Base-by-base conservation (phyloP, 2,113 vertebrate genomes). In the Salvelinus fontinalis region DNA sequence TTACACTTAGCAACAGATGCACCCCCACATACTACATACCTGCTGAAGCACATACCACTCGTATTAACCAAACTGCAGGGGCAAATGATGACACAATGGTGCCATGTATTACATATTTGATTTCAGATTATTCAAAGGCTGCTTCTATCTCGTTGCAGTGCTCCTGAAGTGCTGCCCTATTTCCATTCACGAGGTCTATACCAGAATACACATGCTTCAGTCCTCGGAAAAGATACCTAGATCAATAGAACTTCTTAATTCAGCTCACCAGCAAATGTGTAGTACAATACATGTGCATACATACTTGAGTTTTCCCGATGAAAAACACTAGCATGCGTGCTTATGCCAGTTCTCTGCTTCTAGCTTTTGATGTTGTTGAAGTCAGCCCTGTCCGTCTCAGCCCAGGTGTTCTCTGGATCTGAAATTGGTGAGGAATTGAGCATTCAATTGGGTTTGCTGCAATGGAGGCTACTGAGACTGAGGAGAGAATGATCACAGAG, bases 381-480 rank as follows among this genome's bases (percentile, higher is more conserved):
- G 27, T 18, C 14, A 27, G 65, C 65, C 62, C 62, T 65, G 66
- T 67, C 29, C 1, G 29, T 67, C 22, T 51, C 64, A 75, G 65
- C 27, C 51, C 29, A 24, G 75, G 67, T 60, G 24, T 26, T 29
- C 11, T 24, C 34, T 70, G 20, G 39, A 49, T 26, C 60, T 26
- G 20, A 26, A 31, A n/a, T 70, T 22, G 24, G 27, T 69, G 75
- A 74, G 74, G 72, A 77, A 62, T 67, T 84, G 80, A 75, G 74
- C 64, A 59, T 75, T 75, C 77, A 84, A 81, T 80, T 78, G 67
- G 79, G 75, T 80, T 74, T 80, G 72, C 75, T 75, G 71, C 69
- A 65, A 64, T 48, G 71, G 27, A 71, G 67, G 64, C 68, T 51
- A 78, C 26, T 27, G 74, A 67, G 77, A 76, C 16, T 18, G 54